These are phyloP conservation scores for Synaphobranchus kaupii DNA, from an alignment of 2,797 vertebrate species.

Conservation along the genomic window DNA sequence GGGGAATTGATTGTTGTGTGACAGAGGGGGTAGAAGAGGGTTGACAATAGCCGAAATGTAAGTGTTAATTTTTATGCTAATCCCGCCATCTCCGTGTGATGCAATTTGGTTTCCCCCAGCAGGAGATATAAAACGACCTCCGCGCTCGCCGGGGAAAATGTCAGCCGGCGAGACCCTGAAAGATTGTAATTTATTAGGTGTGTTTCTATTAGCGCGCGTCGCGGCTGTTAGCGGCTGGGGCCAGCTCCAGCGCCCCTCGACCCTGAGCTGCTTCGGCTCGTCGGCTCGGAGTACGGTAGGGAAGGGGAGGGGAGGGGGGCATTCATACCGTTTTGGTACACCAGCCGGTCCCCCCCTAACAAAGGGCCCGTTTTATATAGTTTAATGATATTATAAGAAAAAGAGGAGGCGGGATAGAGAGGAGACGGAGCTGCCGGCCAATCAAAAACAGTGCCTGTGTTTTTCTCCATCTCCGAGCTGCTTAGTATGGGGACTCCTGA, in stretches of 20 bases:
- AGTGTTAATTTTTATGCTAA: conserved; percentile 99
- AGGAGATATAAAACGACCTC: conserved; percentile 97
- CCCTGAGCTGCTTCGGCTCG: conserved; percentile 90
- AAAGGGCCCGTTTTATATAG: conserved; percentile 99
- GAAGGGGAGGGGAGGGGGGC: conserved; percentile 63
- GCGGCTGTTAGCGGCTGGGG: conserved; percentile 93
- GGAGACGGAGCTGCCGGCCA: conserved; percentile 60
- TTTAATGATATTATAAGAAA: conserved; percentile 94
- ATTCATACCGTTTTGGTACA: conserved; percentile 98
- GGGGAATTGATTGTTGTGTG: conserved; percentile 99
- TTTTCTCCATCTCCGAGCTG: conserved; percentile 90
- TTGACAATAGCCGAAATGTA: conserved; percentile 99
- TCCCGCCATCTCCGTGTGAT: conserved; percentile 96
- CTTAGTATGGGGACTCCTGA: conserved; percentile 81
- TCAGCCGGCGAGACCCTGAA: conserved; percentile 99
- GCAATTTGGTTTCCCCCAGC: conserved; percentile 93
- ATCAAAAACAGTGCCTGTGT: conserved; percentile 95
- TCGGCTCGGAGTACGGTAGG: conserved; percentile 81
- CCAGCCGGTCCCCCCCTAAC: conserved; percentile 96
- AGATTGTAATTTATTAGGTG: conserved; percentile 99
- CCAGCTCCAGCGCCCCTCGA: conserved; percentile 65
- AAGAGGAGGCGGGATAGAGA: background rate
- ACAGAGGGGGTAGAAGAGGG: conserved; percentile 88
- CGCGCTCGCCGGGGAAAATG: conserved; percentile 95
- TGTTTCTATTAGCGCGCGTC: conserved; percentile 99